A percentile compares a stretch with the other conserved stretches of the same genome.
These are phyloP conservation scores for Ostrea edulis DNA, from an alignment of 1,140 invertebrate genomes.

Conservation along the genomic window DNA sequence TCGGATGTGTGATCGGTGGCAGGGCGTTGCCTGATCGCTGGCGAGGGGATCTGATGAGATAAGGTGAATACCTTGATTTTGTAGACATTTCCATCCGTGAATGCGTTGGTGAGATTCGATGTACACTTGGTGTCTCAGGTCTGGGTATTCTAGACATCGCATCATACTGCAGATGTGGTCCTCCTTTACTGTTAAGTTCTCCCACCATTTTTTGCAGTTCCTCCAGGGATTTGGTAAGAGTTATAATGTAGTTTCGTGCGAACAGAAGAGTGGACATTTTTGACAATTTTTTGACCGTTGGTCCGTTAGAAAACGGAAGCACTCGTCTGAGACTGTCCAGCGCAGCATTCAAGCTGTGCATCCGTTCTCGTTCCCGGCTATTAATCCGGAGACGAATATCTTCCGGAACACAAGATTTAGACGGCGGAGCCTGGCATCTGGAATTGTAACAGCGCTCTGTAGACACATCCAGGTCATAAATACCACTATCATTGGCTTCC, in stretches of 20 bases:
- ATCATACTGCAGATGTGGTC: not conserved
- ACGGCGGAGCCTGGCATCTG: not conserved
- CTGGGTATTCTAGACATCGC: not conserved
- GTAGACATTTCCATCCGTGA: not conserved
- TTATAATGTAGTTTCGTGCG: constrained; percentile 72
- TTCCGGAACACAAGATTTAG: constrained; percentile 65
- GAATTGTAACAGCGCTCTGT: not conserved
- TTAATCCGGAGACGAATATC: constrained; percentile 74
- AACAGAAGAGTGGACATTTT: constrained; percentile 72
- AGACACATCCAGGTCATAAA: not conserved
- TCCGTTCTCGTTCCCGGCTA: constrained; percentile 76
- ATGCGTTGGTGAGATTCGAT: too few species aligned
- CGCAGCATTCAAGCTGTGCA: constrained; percentile 79
- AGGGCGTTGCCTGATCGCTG: not conserved
- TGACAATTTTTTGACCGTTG: constrained; percentile 72
- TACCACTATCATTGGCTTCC: constrained; percentile 29
- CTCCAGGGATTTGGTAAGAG: constrained; percentile 69
- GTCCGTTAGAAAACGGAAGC: constrained; percentile 66
- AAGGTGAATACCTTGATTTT: not conserved
- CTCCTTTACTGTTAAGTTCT: constrained; percentile 53
- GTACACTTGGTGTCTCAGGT: not conserved
- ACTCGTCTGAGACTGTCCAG: constrained; percentile 77
- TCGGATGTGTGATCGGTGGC: not conserved
- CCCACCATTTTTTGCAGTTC: constrained; percentile 67
- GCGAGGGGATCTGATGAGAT: not conserved